These are phyloP conservation scores for Aphodius sticticus DNA, from an alignment of 2,888 invertebrate genomes.

Conservation along the genomic window DNA sequence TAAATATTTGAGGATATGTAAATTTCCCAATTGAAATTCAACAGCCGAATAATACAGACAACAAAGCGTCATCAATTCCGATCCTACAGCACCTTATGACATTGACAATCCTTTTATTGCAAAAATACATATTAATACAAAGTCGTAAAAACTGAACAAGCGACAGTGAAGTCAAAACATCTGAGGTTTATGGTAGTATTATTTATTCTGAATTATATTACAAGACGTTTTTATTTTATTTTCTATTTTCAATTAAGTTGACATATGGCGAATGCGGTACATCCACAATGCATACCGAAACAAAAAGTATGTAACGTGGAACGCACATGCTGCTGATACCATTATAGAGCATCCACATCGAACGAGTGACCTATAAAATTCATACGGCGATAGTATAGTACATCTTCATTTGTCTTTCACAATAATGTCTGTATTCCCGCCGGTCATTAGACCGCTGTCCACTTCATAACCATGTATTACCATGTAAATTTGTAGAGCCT, in stretches of 20 bases:
- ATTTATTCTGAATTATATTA: neutral
- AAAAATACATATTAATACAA: neutral
- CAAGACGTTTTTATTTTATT: neutral
- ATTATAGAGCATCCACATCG: neutral
- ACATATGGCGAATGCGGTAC: neutral
- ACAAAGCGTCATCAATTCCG: neutral
- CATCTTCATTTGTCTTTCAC: neutral
- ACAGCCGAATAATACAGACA: neutral
- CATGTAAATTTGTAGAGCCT: neutral
- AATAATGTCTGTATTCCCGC: neutral
- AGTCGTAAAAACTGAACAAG: neutral
- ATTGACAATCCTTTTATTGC: neutral
- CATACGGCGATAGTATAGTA: neutral
- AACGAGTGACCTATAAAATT: conserved; percentile 4
- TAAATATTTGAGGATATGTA: neutral
- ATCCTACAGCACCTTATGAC: neutral
- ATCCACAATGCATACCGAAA: neutral
- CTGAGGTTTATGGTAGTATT: neutral
- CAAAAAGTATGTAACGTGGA: neutral
- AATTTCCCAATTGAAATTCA: neutral
- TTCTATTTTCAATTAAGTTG: neutral
- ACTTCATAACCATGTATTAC: neutral
- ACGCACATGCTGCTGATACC: neutral
- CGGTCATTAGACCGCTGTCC: neutral
- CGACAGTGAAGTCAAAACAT: neutral